Evolutionary conservation across 2,888 invertebrate species (phyloP).

Genomic region (Leptarthrus brevirostris): DNA sequence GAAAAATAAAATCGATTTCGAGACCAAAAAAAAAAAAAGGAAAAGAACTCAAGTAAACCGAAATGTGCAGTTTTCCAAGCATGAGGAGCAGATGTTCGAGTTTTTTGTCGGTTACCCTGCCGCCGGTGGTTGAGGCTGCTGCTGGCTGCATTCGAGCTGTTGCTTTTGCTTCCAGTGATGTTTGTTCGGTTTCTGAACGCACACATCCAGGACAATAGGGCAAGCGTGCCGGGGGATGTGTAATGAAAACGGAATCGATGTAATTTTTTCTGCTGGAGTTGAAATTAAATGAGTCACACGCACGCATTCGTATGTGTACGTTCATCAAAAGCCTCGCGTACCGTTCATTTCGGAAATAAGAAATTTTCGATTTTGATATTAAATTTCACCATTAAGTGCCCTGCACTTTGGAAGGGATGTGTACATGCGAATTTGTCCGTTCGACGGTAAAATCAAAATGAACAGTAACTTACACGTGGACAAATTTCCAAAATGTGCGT

Average conservation of each 20-base stretch:
- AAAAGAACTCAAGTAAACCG: constrained; percentile 12
- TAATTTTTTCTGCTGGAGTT: no score
- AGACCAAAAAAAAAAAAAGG: background rate
- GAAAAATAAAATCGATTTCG: constrained; percentile 39
- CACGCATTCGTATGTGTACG: no score
- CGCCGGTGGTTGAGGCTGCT: background rate
- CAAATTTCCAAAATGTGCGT: no score
- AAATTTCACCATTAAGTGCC: constrained; percentile 31
- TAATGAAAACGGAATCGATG: no score
- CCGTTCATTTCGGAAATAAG: constrained; percentile 33
- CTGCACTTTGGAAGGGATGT: constrained; percentile 8
- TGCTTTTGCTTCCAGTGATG: constrained; percentile 33
- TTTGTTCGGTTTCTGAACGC: background rate
- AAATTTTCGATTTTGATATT: constrained; percentile 32
- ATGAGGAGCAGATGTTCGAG: constrained; percentile 52
- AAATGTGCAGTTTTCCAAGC: constrained; percentile 47
- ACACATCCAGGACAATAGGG: background rate
- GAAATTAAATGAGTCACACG: no score
- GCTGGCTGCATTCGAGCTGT: constrained; percentile 32
- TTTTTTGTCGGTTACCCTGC: constrained; percentile 48
- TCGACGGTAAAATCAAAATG: constrained; percentile 40
- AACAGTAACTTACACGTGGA: constrained; percentile 1
- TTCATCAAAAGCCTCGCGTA: no score
- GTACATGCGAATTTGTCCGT: constrained; percentile 24
- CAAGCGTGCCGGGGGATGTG: background rate